phyloP scores from a whole-genome alignment of 1,140 invertebrate genomes.

The Drosophila auraria region DNA sequence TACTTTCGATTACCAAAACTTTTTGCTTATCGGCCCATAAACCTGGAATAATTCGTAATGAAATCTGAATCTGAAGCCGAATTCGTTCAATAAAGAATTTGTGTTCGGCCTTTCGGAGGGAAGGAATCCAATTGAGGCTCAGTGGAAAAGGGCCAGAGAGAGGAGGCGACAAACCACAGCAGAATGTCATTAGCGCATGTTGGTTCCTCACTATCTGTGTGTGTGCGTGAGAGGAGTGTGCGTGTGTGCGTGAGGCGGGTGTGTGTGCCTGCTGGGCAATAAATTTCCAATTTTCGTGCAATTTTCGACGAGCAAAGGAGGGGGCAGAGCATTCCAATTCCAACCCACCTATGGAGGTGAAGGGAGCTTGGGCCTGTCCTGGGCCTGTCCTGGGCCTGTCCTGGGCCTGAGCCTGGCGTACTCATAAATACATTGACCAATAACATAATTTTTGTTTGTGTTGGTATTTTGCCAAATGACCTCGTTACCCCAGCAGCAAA shows the following conservation, averaged over 20 bases:
- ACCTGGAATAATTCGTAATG: conserved; percentile 12
- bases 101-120: background rate
- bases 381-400: background rate
- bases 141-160: background rate
- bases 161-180: conserved; percentile 41
- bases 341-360: conserved; percentile 8
- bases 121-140: conserved; percentile 18
- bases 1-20: conserved; percentile 11
- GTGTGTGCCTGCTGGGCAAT: conserved; percentile 46
- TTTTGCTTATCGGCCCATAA: conserved; percentile 4
- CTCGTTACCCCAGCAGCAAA: conserved; percentile 62
- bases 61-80: conserved; percentile 5
- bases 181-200: conserved; percentile 69
- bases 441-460: conserved; percentile 75
- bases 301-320: conserved; percentile 44
- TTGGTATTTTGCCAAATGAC: conserved; percentile 65
- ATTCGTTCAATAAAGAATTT: conserved; percentile 14
- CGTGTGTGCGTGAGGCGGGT: background rate
- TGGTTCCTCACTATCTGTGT: conserved; percentile 13
- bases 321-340: background rate
- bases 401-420: conserved; percentile 2
- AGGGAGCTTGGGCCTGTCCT: background rate
- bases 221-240: background rate
- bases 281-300: conserved; percentile 75
- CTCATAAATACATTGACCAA: conserved; percentile 81